Base-by-base conservation (phyloP, 1,140 invertebrate species). In the Brachionus rubens region DNA sequence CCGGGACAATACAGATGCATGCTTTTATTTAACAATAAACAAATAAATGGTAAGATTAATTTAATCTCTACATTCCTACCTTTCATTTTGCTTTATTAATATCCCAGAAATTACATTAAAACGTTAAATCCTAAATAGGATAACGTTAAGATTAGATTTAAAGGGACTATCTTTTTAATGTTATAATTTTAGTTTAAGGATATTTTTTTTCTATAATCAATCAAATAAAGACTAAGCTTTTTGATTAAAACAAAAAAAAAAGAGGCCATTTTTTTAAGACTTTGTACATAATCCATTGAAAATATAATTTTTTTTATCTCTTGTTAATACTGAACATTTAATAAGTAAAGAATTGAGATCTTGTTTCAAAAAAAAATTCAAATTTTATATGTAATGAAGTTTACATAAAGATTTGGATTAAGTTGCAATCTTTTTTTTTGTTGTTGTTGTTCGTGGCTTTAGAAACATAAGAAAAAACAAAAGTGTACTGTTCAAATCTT, bases 11-110 rank as follows among this genome's bases (percentile, higher is more conserved):
- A 65, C 30, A 65, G 40, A 65, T 65, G 59, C 43, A 43, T 21
- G 16, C 41, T 65, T 36, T 24, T 65, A 43, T 65, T 65, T 43
- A 65, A 65, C 43, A 65, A 65, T 41, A 65, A 65, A 41, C 59
- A 65, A 41, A 65, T 65, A 24, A 65, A 65, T 30, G 59, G 59
- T 65, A 65, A 65, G 59, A 65, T 28, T 30, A 46, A 41, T 43
- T 7, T 36, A 62, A 30, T 19, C 3, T 36, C 36, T 36, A 16
- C 6, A 24, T 52, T 52, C 14, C 6, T 6, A 52, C 14, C 52
- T n/a, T n/a, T n/a, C 52, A 28, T 54, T 28, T 54, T 28, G 24
- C 16, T 21, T 21, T 50, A 21, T 24, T 50, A 0, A 28, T 21
- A n/a, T 5, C 14, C 24, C 33, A 24, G 12, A 16, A 54, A 54